Conservation (phyloP, 2,113 vertebrate genomes). For the Cephalopholis sonnerati region DNA sequence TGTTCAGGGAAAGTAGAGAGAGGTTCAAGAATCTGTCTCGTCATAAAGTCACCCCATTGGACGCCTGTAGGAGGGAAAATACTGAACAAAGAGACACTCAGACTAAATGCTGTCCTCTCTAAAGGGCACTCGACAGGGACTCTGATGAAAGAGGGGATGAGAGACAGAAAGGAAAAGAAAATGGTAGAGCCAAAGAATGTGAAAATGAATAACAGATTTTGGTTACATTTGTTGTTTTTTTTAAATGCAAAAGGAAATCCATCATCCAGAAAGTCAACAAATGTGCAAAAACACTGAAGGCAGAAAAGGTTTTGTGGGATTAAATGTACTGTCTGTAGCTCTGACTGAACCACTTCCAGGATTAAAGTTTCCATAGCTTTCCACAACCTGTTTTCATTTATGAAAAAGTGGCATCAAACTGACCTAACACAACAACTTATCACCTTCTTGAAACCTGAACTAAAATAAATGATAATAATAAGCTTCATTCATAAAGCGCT, state of each 20-base stretch:
- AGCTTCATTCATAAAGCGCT: too few relatives aligned
- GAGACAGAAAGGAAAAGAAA: neutral
- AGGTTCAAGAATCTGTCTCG: conserved; percentile 37
- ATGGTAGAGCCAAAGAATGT: neutral
- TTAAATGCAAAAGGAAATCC: neutral
- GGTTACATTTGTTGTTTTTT: neutral
- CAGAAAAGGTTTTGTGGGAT: too few relatives aligned
- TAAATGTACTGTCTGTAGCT: too few relatives aligned
- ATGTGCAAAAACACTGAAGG: too few relatives aligned
- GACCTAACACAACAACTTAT: too few relatives aligned
- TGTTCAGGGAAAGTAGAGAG: conserved; percentile 14
- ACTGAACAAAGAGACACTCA: conserved; percentile 27
- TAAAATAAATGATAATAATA: too few relatives aligned
- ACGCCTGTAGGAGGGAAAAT: neutral
- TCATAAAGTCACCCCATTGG: conserved; percentile 18
- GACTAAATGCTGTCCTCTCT: neutral
- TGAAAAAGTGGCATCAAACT: too few relatives aligned
- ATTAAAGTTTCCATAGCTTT: too few relatives aligned
- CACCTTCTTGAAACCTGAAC: too few relatives aligned
- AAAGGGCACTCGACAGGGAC: neutral
- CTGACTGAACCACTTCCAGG: too few relatives aligned
- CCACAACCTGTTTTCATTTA: too few relatives aligned
- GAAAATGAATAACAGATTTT: neutral
- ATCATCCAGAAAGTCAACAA: neutral
- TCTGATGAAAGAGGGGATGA: neutral